Evolutionary conservation across 2,797 vertebrate genomes (phyloP), one percentile per base, ranked within the genome.

Genomic region (Pelobates cultripes): DNA sequence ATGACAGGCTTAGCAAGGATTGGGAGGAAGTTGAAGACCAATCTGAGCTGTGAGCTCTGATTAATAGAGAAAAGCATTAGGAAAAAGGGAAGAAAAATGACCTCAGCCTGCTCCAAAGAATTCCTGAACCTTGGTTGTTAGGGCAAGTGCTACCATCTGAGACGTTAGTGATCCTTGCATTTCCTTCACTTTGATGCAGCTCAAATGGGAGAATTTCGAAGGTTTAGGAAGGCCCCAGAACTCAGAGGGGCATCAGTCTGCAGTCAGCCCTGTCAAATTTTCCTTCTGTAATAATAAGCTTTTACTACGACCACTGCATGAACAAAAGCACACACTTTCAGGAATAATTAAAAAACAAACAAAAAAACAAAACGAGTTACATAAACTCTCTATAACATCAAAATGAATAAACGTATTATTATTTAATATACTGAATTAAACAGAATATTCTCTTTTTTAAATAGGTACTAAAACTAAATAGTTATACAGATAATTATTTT

Each of bases 1-100:
- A 99, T 98, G 97, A 99, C 98, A 99, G 97, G 97, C 97, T 99
- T 99, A 99, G 95, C 92, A 90, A 92, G 95, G 96, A 99, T 98
- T 97, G 96, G 97, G 93, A 98, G 96, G 96, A 99, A 98, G 97
- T 97, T 97, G 97, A 98, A 97, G 97, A 97, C 96, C 96, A 97
- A 96, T 97, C 95, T 97, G 95, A 98, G 96, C 96, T 92, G 95
- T 93, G 95, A 97, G 96, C 96, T 97, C 96, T 98, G 97, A 99
- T 98, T 98, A 98, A 97, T 97, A 97, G 95, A 99, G 96, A 97
- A 97, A 97, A 97, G 96, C 96, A 96, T 97, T 97, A 95, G 95
- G 92, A 93, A 94, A 93, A 92, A 93, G 91, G 91, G 93, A 94
- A 95, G 93, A 93, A 94, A 96, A 96, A 95, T 97, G 96, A 98